phyloP scores from a whole-genome alignment of 2,888 invertebrate species.

The Chrysolina haemoptera region DNA sequence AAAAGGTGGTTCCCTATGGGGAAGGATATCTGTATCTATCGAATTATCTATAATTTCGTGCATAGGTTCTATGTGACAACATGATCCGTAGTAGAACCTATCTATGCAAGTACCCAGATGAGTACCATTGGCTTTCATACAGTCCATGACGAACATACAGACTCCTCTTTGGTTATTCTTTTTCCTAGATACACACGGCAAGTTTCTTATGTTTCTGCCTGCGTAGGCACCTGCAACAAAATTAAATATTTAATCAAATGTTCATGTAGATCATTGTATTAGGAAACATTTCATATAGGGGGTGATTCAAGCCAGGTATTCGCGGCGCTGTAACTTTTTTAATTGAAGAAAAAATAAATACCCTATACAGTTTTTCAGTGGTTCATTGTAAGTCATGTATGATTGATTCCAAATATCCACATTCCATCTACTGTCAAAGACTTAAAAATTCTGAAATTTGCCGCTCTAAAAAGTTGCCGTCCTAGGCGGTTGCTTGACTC shows the following conservation, averaged over 20 bases:
- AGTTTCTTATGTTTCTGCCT: conserved; percentile 90
- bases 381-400: too few species aligned
- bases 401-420: too few species aligned
- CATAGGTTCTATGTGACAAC: conserved; percentile 83
- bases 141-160: conserved; percentile 96
- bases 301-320: too few species aligned
- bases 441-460: too few species aligned
- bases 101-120: conserved; percentile 94
- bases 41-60: conserved; percentile 76
- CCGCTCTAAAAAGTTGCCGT: too few species aligned
- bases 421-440: too few species aligned
- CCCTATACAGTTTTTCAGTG: too few species aligned
- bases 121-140: conserved; percentile 90
- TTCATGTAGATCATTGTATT: too few species aligned
- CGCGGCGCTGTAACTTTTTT: too few species aligned
- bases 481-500: too few species aligned
- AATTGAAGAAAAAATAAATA: too few species aligned
- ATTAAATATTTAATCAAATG: conserved; percentile 50
- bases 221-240: conserved; percentile 78
- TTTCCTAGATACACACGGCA: conserved; percentile 88
- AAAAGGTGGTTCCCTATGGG: conserved; percentile 56
- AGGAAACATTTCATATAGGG: too few species aligned
- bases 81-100: conserved; percentile 94
- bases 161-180: conserved; percentile 83
- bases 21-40: conserved; percentile 76